Percentiles rank a stretch among this genome's conserved stretches.
Conservation (phyloP, 2,888 invertebrate genomes). For the Heterodera filipjevi region DNA sequence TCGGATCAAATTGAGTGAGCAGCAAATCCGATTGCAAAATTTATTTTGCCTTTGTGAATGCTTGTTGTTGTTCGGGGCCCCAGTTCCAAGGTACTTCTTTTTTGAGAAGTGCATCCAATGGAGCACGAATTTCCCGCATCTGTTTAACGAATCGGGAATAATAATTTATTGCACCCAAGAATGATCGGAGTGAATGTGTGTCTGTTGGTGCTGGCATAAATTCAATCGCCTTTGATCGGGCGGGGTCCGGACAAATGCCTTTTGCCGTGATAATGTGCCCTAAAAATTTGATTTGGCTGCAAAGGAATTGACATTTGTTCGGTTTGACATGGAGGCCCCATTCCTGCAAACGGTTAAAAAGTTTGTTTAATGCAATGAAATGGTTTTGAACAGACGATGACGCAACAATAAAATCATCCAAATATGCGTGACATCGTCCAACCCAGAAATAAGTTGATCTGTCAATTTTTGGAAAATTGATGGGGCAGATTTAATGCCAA, state of each 20-base stretch:
- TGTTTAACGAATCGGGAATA: constrained; percentile 36
- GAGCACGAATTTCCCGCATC: constrained; percentile 35
- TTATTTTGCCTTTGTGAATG: constrained; percentile 49
- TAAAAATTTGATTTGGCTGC: constrained; percentile 39
- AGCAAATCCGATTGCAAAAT: constrained; percentile 48
- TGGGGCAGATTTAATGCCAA: constrained; percentile 47
- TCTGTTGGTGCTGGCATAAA: constrained; percentile 32
- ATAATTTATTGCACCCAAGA: constrained; percentile 36
- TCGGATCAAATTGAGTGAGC: constrained; percentile 61
- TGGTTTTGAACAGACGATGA: constrained; percentile 36
- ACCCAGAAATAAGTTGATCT: constrained; percentile 40
- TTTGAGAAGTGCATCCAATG: constrained; percentile 46
- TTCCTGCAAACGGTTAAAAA: constrained; percentile 38
- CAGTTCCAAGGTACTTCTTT: constrained; percentile 43
- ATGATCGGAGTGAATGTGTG: constrained; percentile 23
- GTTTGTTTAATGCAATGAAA: constrained; percentile 17
- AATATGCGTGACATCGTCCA: constrained; percentile 34
- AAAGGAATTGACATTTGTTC: constrained; percentile 46
- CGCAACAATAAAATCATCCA: constrained; percentile 43
- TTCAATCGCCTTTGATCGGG: constrained; percentile 37
- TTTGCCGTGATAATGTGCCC: constrained; percentile 41
- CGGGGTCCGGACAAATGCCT: constrained; percentile 41
- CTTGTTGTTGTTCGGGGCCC: constrained; percentile 33
- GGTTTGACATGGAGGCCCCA: constrained; percentile 41
- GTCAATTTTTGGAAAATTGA: constrained; percentile 45